Conservation (phyloP, 2,797 vertebrate genomes). For the Merluccius polli region DNA sequence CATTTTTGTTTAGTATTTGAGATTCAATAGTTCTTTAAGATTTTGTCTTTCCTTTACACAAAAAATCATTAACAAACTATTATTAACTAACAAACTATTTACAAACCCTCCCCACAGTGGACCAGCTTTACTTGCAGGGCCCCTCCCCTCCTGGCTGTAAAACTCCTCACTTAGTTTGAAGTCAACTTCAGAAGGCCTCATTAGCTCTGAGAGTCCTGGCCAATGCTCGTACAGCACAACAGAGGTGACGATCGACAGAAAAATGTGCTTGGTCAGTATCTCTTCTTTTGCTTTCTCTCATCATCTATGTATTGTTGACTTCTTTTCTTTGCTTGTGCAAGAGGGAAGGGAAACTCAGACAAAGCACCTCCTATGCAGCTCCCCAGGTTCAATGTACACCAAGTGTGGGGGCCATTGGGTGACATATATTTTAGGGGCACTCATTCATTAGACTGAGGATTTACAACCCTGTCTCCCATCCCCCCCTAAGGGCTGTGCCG, state of each 20-base stretch:
- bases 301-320: neutral
- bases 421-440: conserved; percentile 67
- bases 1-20: neutral
- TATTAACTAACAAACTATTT: neutral
- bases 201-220: conserved; percentile 16
- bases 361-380: conserved; percentile 42
- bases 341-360: conserved; percentile 46
- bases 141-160: conserved; percentile 9
- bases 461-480: conserved; percentile 55
- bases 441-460: conserved; percentile 72
- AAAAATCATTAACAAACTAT: neutral
- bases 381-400: conserved; percentile 54
- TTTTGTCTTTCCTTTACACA: neutral
- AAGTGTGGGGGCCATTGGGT: conserved; percentile 62
- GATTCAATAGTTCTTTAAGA: neutral
- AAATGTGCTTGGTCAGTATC: neutral
- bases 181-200: conserved; percentile 16
- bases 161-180: conserved; percentile 15
- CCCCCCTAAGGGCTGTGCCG: conserved; percentile 31
- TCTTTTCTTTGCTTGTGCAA: conserved; percentile 17
- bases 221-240: no score
- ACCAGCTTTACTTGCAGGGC: conserved; percentile 18
- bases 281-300: neutral
- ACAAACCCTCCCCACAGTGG: conserved; percentile 13
- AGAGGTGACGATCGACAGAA: neutral